Percentiles rank a stretch among this genome's conserved stretches.
These are phyloP conservation scores for Xiphias gladius DNA, from an alignment of 2,113 vertebrate genomes.

Conservation along the genomic window DNA sequence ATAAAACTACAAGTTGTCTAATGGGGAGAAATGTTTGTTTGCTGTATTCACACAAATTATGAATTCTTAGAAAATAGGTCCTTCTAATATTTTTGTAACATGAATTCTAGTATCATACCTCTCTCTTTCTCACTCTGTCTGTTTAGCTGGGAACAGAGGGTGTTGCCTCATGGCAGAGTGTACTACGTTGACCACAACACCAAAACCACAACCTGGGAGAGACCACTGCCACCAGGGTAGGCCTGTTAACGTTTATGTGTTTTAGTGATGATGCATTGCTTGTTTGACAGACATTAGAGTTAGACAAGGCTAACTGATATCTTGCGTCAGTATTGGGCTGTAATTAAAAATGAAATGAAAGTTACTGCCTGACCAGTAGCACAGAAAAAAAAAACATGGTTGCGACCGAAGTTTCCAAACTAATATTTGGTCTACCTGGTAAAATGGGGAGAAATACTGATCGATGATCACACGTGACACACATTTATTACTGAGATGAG, in stretches of 20 bases:
- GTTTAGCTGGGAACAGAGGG: constrained; percentile 95
- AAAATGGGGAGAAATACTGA: too few relatives aligned
- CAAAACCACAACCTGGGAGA: constrained; percentile 99
- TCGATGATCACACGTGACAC: background rate
- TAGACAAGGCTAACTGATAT: background rate
- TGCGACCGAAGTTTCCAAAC: background rate
- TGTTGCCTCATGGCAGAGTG: constrained; percentile 94
- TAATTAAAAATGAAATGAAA: background rate
- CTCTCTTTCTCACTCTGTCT: constrained; percentile 14
- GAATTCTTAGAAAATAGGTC: background rate
- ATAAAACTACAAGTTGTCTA: background rate
- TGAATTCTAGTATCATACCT: background rate
- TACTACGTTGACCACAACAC: constrained; percentile 99
- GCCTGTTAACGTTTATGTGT: constrained; percentile 6
- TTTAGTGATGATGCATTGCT: constrained; percentile 1
- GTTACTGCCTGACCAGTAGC: background rate
- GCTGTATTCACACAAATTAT: background rate
- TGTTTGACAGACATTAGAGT: background rate
- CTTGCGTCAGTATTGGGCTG: background rate
- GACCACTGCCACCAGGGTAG: constrained; percentile 96
- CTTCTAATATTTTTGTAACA: background rate
- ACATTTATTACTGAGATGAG: background rate
- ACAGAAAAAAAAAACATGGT: background rate
- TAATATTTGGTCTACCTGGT: too few relatives aligned
- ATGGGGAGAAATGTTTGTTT: background rate